These are phyloP conservation scores for Scaptomyza parva DNA, from an alignment of 2,888 invertebrate genomes.

Conservation along the genomic window DNA sequence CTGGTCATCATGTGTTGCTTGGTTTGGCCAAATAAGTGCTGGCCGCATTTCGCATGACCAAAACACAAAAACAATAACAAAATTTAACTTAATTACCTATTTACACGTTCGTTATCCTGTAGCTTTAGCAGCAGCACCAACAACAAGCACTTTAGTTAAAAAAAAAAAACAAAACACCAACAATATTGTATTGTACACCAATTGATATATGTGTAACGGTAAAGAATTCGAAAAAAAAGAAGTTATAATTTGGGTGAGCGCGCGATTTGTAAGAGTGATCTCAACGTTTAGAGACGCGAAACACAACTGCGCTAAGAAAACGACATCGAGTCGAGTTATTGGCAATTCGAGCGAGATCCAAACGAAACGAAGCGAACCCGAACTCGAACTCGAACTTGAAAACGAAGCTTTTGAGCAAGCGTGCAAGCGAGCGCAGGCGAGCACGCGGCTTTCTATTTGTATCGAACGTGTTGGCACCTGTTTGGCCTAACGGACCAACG, in stretches of 20 bases:
- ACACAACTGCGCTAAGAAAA: constrained; percentile 77
- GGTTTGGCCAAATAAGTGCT: constrained; percentile 59
- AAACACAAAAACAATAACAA: constrained; percentile 12
- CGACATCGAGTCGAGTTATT: constrained; percentile 75
- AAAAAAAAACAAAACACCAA: constrained; percentile 21
- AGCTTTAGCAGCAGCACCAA: constrained; percentile 22
- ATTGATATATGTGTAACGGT: constrained; percentile 19
- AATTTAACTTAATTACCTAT: constrained; percentile 44
- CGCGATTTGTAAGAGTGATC: constrained; percentile 58
- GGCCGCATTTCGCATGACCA: constrained; percentile 58
- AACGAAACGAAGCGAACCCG: constrained; percentile 7
- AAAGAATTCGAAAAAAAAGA: constrained; percentile 20
- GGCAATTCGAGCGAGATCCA: constrained; percentile 56
- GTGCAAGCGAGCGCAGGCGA: constrained; percentile 16
- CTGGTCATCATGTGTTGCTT: constrained; percentile 46
- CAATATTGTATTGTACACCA: constrained; percentile 13
- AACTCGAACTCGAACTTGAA: constrained; percentile 16
- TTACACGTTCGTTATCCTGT: constrained; percentile 46
- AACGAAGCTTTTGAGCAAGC: constrained; percentile 3
- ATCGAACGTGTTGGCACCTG: constrained; percentile 52
- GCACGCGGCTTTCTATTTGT: constrained; percentile 59
- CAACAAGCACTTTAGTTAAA: constrained; percentile 27
- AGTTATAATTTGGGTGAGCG: constrained; percentile 30
- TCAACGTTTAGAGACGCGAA: constrained; percentile 77
- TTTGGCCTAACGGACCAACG: constrained; percentile 47